A percentile compares a stretch with the other conserved stretches of the same genome.
phyloP scores from a whole-genome alignment of 1,140 invertebrate species.

The Rhopalosiphum padi region DNA sequence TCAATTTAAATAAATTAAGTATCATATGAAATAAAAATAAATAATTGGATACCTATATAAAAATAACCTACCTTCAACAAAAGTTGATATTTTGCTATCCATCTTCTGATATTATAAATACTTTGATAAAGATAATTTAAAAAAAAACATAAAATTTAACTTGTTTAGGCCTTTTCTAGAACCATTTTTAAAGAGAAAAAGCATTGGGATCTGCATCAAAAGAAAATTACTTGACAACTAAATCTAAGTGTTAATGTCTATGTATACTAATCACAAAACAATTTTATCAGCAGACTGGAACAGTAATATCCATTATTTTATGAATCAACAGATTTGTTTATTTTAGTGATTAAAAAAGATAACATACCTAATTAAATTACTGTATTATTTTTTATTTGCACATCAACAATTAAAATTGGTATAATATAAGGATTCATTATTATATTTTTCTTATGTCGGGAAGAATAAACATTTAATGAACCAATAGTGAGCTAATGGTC shows the following conservation, averaged over 20 bases:
- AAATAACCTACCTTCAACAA: slow-evolving; percentile 30
- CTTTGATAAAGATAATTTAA: neutral
- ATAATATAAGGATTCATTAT: neutral
- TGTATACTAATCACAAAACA: neutral
- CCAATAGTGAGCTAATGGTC: neutral
- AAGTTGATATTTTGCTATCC: neutral
- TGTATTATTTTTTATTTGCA: slow-evolving; percentile 21
- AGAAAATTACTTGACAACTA: slow-evolving; percentile 26
- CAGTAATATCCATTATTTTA: slow-evolving; percentile 37
- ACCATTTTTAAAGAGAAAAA: neutral
- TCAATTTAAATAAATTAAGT: neutral
- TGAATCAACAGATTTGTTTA: slow-evolving; percentile 36
- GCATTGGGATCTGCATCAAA: neutral
- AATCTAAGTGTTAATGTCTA: neutral
- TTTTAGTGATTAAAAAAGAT: neutral
- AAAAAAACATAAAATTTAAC: neutral
- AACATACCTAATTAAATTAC: neutral
- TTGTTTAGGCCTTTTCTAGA: neutral
- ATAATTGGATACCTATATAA: neutral
- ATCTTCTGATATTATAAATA: neutral
- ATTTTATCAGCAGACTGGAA: slow-evolving; percentile 25
- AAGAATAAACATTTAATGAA: neutral
- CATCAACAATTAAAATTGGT: neutral
- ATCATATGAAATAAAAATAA: neutral
- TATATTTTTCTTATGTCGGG: neutral